phyloP scores from a whole-genome alignment of 2,113 vertebrate genomes.

The Brachionichthys hirsutus region DNA sequence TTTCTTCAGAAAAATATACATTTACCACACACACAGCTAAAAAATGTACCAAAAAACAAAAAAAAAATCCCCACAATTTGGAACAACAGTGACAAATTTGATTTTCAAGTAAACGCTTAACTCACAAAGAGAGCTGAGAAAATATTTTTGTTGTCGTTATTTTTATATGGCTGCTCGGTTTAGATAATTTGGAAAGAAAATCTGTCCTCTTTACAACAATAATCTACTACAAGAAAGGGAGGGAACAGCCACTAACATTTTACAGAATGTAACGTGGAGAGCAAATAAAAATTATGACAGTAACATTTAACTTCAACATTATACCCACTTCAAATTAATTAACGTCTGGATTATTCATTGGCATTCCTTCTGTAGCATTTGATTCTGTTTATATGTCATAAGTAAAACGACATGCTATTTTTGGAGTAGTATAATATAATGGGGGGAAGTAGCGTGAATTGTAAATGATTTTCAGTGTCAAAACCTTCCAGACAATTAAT shows the following conservation, averaged over 20 bases:
- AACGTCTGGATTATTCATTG: not conserved
- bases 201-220: conserved; percentile 16
- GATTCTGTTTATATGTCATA: not conserved
- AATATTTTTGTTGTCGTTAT: conserved; percentile 29
- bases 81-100: conserved; percentile 31
- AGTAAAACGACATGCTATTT: conserved; percentile 16
- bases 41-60: conserved; percentile 70
- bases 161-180: conserved; percentile 73
- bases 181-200: conserved; percentile 25
- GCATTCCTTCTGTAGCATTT: conserved; percentile 8
- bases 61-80: conserved; percentile 28
- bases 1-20: conserved; percentile 78
- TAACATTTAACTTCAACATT: not conserved
- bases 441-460: conserved; percentile 65
- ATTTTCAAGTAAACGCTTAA: conserved; percentile 64
- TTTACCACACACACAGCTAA: conserved; percentile 84
- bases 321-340: too few relatives aligned
- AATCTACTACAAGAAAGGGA: conserved; percentile 10
- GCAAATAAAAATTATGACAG: not conserved
- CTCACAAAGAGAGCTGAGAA: conserved; percentile 45
- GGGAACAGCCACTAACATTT: not conserved
- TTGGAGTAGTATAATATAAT: conserved; percentile 72
- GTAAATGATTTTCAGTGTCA: conserved; percentile 85
- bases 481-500: conserved; percentile 68
- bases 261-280: conserved; percentile 3